Conservation (phyloP, 2,113 vertebrate species). For the Lutjanus erythropterus region DNA sequence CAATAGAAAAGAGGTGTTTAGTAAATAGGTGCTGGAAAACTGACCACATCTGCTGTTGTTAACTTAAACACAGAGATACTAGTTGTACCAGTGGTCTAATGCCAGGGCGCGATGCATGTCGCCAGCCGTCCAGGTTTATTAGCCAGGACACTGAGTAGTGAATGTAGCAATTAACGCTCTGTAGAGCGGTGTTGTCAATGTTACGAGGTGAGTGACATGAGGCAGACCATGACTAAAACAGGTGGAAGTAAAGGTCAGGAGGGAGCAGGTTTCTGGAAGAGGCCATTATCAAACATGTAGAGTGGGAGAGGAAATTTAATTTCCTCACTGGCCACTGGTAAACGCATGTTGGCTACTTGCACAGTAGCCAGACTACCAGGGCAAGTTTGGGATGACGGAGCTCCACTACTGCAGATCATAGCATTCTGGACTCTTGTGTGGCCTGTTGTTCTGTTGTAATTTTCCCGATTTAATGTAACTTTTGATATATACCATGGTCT, state of each 20-base stretch:
- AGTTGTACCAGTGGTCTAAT: conserved; percentile 58
- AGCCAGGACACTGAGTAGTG: conserved; percentile 67
- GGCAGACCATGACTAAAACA: conserved; percentile 78
- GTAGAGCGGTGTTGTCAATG: conserved; percentile 75
- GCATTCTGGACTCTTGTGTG: background rate
- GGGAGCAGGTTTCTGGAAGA: conserved; percentile 79
- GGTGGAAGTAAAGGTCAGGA: conserved; percentile 82
- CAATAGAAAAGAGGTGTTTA: conserved; percentile 54
- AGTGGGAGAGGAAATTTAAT: conserved; percentile 75
- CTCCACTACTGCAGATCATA: background rate
- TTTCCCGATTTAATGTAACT: too few relatives aligned
- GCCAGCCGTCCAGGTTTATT: conserved; percentile 64
- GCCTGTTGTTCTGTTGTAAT: conserved; percentile 13
- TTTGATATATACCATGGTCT: too few relatives aligned
- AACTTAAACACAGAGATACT: conserved; percentile 68
- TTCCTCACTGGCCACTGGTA: conserved; percentile 64
- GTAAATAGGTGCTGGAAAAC: conserved; percentile 57
- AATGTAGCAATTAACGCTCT: conserved; percentile 78
- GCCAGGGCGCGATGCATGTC: conserved; percentile 53
- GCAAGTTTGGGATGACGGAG: background rate
- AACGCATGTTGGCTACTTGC: conserved; percentile 54
- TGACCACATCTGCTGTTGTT: conserved; percentile 56
- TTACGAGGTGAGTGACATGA: conserved; percentile 86
- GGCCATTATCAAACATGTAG: conserved; percentile 70
- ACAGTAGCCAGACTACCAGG: conserved; percentile 63